Evolutionary conservation across 2,797 vertebrate species (phyloP).

Genomic region (Esox lucius): DNA sequence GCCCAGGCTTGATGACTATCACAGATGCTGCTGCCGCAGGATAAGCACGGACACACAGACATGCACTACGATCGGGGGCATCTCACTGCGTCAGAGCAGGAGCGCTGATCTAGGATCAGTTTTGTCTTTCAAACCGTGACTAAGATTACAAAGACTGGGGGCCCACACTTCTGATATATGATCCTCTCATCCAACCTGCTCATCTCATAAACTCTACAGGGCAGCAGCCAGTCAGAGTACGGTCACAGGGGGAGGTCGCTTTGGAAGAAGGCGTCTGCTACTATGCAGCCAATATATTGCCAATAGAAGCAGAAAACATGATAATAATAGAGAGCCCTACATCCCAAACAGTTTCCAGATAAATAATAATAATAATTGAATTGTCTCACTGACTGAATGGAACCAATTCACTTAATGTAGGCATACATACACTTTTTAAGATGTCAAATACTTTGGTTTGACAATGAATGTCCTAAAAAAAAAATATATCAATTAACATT

Average conservation of each 20-base stretch:
- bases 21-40: not conserved
- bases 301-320: not conserved
- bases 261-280: not conserved
- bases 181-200: not conserved
- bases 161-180: not conserved
- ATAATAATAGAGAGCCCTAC: not conserved
- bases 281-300: too few species aligned
- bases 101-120: not conserved
- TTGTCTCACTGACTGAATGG: not conserved
- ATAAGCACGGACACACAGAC: not conserved
- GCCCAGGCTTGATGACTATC: slow-evolving; percentile 2
- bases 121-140: not conserved
- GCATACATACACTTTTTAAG: not conserved
- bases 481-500: not conserved
- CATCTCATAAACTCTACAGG: not conserved
- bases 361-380: not conserved
- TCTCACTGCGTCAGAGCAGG: not conserved
- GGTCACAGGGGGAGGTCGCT: not conserved
- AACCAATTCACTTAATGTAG: not conserved
- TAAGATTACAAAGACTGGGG: not conserved
- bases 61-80: not conserved
- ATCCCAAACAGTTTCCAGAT: not conserved
- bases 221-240: not conserved
- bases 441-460: not conserved
- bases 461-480: not conserved